A percentile compares a stretch with the other conserved stretches of the same genome.
Evolutionary conservation across 2,797 vertebrate species (phyloP).

Genomic region (Monodelphis domestica): DNA sequence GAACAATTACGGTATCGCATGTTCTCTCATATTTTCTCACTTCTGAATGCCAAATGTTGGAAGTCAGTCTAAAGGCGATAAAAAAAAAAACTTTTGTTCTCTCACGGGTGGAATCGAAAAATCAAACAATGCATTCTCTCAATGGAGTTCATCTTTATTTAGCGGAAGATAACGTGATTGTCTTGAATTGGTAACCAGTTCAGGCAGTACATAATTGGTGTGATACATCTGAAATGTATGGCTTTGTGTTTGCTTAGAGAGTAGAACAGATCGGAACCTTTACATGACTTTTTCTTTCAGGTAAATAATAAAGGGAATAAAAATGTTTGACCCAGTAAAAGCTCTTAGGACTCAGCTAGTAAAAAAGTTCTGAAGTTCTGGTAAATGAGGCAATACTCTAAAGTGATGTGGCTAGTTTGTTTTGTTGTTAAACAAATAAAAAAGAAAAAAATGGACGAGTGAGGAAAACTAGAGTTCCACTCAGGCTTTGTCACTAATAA

Average conservation of each 20-base stretch:
- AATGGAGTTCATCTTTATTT: background rate
- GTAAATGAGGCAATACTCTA: background rate
- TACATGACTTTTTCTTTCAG: background rate
- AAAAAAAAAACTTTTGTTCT: conserved; percentile 29
- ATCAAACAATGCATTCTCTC: background rate
- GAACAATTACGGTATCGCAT: background rate
- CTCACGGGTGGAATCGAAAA: background rate
- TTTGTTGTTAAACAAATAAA: background rate
- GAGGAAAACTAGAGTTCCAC: background rate
- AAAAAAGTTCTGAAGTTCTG: background rate
- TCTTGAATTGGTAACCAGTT: background rate
- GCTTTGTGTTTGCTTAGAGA: background rate
- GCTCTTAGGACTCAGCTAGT: background rate
- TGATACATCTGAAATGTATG: background rate
- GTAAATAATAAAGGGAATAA: background rate
- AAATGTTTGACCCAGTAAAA: background rate
- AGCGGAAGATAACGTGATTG: background rate
- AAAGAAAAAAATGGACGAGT: background rate
- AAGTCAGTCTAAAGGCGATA: conserved; percentile 31
- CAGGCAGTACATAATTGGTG: background rate
- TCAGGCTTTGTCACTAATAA: background rate
- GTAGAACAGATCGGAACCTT: background rate
- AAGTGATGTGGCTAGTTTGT: background rate
- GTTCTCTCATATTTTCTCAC: background rate
- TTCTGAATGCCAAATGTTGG: background rate